Percentiles rank a stretch among this genome's conserved stretches.
These are phyloP conservation scores for Protomyctophum bolini DNA, from an alignment of 2,113 vertebrate genomes.

Conservation along the genomic window DNA sequence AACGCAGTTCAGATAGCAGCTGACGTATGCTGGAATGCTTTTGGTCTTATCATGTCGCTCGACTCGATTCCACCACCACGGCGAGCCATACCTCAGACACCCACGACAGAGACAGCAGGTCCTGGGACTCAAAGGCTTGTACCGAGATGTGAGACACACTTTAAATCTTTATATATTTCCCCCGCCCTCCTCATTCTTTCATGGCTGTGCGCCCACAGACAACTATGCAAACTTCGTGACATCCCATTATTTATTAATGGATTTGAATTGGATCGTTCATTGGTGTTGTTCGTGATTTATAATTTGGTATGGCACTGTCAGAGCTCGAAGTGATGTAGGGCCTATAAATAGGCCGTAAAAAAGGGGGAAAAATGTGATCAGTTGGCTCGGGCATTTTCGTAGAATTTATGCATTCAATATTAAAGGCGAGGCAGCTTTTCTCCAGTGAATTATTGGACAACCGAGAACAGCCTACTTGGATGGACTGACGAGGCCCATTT, in stretches of 20 bases:
- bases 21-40: slow-evolving; percentile 62
- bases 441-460: neutral
- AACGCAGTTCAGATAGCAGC: slow-evolving; percentile 47
- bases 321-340: neutral
- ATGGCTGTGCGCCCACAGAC: slow-evolving; percentile 7
- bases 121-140: slow-evolving; percentile 36
- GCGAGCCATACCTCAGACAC: slow-evolving; percentile 22
- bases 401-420: slow-evolving; percentile 9
- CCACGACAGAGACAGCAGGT: slow-evolving; percentile 36
- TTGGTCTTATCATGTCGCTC: slow-evolving; percentile 60
- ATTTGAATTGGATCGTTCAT: slow-evolving; percentile 7
- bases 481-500: too few relatives aligned
- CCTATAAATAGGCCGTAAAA: neutral
- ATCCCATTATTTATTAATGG: neutral
- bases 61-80: slow-evolving; percentile 38
- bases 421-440: slow-evolving; percentile 27
- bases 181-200: slow-evolving; percentile 6
- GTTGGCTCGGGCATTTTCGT: neutral
- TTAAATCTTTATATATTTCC: slow-evolving; percentile 33
- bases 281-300: slow-evolving; percentile 11
- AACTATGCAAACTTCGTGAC: slow-evolving; percentile 17
- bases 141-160: slow-evolving; percentile 5
- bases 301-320: neutral
- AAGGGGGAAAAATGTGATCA: neutral
- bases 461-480: too few relatives aligned